phyloP scores from a whole-genome alignment of 2,113 vertebrate species.

The Malurus alboscapulatus region DNA sequence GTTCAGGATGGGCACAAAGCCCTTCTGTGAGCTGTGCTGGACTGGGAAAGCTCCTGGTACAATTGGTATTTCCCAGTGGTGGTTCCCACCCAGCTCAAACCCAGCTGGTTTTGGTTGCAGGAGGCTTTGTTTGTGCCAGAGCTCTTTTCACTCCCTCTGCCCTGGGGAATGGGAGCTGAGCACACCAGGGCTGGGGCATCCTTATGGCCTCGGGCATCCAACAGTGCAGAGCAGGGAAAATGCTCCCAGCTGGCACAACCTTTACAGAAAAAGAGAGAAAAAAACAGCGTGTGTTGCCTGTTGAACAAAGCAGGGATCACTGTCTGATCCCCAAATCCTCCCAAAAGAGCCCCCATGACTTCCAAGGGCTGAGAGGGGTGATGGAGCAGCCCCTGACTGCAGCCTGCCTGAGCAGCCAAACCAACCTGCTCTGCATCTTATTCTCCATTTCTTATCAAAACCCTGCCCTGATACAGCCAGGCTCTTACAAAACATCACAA shows the following conservation, averaged over 20 bases:
- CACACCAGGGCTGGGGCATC: background rate
- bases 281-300: background rate
- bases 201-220: background rate
- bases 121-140: background rate
- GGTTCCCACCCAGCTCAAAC: conserved; percentile 9
- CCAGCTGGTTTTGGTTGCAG: conserved; percentile 2
- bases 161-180: background rate
- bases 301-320: background rate
- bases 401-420: background rate
- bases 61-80: background rate
- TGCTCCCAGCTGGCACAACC: background rate
- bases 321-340: background rate
- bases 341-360: background rate
- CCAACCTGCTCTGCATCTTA: background rate
- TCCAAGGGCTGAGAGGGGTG: background rate
- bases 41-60: background rate
- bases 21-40: background rate
- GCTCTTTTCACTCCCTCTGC: background rate
- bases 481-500: background rate
- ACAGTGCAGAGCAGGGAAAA: background rate
- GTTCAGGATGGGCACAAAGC: background rate
- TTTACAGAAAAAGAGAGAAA: rapidly evolving
- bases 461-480: background rate
- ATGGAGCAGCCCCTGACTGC: background rate
- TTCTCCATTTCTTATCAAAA: conserved; percentile 13